Base-by-base conservation (phyloP, 2,797 vertebrate species). In the Eidolon dupreanum region DNA sequence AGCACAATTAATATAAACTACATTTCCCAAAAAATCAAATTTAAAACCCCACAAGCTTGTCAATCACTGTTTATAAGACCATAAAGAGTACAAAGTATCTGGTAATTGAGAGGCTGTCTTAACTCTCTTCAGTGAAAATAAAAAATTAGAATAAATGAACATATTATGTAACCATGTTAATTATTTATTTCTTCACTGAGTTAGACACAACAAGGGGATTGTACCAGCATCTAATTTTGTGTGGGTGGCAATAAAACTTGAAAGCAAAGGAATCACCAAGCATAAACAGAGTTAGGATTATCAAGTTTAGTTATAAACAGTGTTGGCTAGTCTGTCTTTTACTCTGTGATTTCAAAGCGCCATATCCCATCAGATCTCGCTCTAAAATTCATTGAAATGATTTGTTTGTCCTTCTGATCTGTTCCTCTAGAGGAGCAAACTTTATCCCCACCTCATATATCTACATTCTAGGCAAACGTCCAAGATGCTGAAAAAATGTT, bases 401-500 rank as follows among this genome's bases (percentile, higher is more conserved):
- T 66, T 90, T 81, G 31, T 74, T 93, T 96, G 33, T 75, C 77
- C 43, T 95, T 74, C 22, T 71, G 61, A 57, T 71, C 41, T 85
- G 22, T 75, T 91, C 38, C 46, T 75, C 41, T 53, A 70, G 15
- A 82, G 24, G 51, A 83, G 24, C 8, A 83, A 91, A 78, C 0
- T 57, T 63, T 36, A 57, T 33, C 15, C 10, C 36, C 13, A 2
- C 2, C 9, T 33, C 24, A 24, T 57, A 22, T 26, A 90, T 53
- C 24, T 78, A 46, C n/a, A 68, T 19, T 70, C 43, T 57, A 61
- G 41, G 24, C 87, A 83, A 93, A 92, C 1, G 5, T 13, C 57
- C 49, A 31, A 6, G 36, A 86, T 81, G 33, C 46, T 77, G 24
- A 41, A 87, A 79, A 46, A n/a, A 19, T 41, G 26, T 38, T 81